These are phyloP conservation scores for Nephotettix cincticeps DNA, from an alignment of 1,140 invertebrate genomes.

Conservation along the genomic window DNA sequence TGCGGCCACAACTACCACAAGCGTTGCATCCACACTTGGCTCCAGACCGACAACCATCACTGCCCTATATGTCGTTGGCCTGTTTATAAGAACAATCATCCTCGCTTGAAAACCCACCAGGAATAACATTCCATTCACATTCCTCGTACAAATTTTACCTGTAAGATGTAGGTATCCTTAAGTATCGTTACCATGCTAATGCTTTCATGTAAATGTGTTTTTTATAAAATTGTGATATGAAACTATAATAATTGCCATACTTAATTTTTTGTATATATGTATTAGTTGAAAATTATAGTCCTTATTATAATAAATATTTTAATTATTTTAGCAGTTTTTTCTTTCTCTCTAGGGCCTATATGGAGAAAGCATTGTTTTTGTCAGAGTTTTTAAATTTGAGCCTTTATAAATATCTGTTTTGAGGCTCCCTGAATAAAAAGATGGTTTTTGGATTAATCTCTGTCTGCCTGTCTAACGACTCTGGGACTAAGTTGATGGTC, in stretches of 20 bases:
- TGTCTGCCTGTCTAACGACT: too few species aligned
- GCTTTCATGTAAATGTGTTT: background rate
- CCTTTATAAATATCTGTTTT: too few species aligned
- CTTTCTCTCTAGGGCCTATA: too few species aligned
- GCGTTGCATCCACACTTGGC: constrained; percentile 54
- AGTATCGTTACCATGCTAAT: background rate
- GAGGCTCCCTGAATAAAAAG: too few species aligned
- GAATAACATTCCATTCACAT: background rate
- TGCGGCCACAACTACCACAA: constrained; percentile 58
- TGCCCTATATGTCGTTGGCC: constrained; percentile 59
- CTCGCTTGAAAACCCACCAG: background rate
- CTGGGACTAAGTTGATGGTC: too few species aligned
- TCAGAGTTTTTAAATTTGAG: too few species aligned
- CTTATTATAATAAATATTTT: too few species aligned
- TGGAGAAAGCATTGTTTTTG: too few species aligned
- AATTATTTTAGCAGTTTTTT: too few species aligned
- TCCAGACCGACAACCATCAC: constrained; percentile 54
- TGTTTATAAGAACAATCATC: constrained; percentile 45
- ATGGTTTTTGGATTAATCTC: too few species aligned
- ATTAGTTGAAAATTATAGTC: too few species aligned
- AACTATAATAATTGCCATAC: background rate
- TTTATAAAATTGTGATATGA: background rate
- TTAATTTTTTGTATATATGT: background rate
- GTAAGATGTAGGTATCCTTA: constrained; percentile 1
- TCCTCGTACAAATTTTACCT: background rate